Evolutionary conservation across 2,888 invertebrate genomes (phyloP), one percentile per base, ranked within the genome.

Genomic region (Mythimna impura): DNA sequence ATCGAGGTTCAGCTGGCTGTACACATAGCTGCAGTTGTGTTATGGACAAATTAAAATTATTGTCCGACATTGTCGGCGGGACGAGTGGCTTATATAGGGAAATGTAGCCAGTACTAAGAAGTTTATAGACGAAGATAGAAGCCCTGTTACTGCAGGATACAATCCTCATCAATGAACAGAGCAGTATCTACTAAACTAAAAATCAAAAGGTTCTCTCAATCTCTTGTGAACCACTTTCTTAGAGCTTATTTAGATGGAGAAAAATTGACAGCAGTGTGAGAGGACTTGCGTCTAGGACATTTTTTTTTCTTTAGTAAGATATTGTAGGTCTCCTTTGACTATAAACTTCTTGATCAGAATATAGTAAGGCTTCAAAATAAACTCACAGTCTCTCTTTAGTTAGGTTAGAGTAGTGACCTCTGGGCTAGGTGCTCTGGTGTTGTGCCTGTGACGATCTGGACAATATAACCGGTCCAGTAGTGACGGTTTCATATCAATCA

Each of bases 1-100:
- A 84, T 71, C 36, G 71, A 81, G 64, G 70, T 81, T 85, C 84
- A 83, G 83, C 83, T 86, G 88, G 81, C 87, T 89, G 87, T 84
- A 84, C 62, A 54, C 73, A 78, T 86, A 78, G 58, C 79, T 79
- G 66, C 65, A 61, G 66, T 73, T 73, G 69, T 57, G 54, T 73
- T 81, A 69, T 60, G 66, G 30, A 76, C 3, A 34, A 72, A 47
- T 22, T 81, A 55, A 66, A 80, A 66, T 68, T 36, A 79, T 71
- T 40, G 47, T 22, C 9, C 9, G 55, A 80, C 36, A 25, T 54
- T 47, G 57, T 65, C 17, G 71, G 34, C 14, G 25, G 47, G 12
- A 64, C n/a, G 61, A 64, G 34, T 50, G 57, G 62, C 55, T 66
- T 66, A 20, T 71, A 50, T 43, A 36, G 79, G 36, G 22, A 50